Percentiles rank a stretch among this genome's conserved stretches.
Evolutionary conservation across 2,797 vertebrate genomes (phyloP).

Genomic region (Ctenopoma multispine): DNA sequence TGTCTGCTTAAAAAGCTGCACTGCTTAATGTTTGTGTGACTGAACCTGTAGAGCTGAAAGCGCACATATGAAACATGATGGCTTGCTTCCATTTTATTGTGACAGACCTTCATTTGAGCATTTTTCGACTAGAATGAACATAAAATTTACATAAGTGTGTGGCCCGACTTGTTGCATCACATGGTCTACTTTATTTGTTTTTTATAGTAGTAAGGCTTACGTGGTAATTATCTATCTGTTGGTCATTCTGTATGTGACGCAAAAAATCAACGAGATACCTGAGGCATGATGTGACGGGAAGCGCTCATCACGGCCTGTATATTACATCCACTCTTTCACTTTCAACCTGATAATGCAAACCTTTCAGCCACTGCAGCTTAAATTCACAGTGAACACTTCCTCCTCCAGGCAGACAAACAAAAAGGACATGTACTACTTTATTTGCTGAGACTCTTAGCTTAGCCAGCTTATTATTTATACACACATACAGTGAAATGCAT

Average conservation of each 20-base stretch:
- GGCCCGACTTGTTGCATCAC: constrained; percentile 8
- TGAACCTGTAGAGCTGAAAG: constrained; percentile 16
- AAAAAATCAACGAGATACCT: neutral
- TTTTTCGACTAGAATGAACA: constrained; percentile 8
- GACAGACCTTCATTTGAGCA: neutral
- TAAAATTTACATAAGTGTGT: constrained; percentile 26
- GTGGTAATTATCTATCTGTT: constrained; percentile 1
- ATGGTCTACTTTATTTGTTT: constrained; percentile 5
- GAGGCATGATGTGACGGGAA: neutral
- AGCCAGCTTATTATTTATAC: too few species aligned
- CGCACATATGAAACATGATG: neutral
- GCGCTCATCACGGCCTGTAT: neutral
- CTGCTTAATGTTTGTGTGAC: constrained; percentile 7
- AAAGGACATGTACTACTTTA: neutral
- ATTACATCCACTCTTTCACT: constrained; percentile 4
- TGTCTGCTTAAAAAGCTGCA: constrained; percentile 4
- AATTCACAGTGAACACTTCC: constrained; percentile 8
- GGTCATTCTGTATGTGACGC: neutral
- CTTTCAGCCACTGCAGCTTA: neutral
- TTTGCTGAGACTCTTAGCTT: too few species aligned
- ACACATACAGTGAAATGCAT: too few species aligned
- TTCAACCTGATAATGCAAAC: constrained; percentile 6
- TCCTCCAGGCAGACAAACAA: neutral
- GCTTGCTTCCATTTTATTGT: constrained; percentile 5
- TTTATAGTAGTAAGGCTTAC: too few species aligned